phyloP scores from a whole-genome alignment of 2,113 vertebrate genomes.

The Ptyas mucosa region DNA sequence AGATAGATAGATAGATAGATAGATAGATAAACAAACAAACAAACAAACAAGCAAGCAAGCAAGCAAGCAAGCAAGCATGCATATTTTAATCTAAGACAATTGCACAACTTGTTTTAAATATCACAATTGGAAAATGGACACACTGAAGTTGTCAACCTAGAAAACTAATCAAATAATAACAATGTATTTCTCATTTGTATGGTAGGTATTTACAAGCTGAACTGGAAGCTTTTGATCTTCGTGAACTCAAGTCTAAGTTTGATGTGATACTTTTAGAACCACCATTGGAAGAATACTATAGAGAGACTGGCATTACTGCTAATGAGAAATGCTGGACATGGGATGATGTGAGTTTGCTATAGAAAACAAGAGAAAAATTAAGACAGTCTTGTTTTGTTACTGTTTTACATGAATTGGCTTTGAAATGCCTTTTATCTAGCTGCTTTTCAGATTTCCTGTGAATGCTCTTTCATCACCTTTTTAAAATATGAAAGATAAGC shows the following conservation, averaged over 20 bases:
- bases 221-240: conserved; percentile 88
- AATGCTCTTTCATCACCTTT: not conserved
- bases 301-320: conserved; percentile 94
- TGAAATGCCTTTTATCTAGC: not conserved
- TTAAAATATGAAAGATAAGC: not conserved
- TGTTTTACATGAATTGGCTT: not conserved
- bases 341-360: conserved; percentile 83
- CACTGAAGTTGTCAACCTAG: not conserved
- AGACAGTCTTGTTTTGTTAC: rapidly evolving
- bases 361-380: not conserved
- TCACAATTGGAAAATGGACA: not conserved
- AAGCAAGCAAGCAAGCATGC: too few species aligned
- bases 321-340: conserved; percentile 96
- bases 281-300: conserved; percentile 92
- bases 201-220: conserved; percentile 94
- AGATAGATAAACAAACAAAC: too few species aligned
- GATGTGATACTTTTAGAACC: conserved; percentile 97
- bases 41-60: too few species aligned
- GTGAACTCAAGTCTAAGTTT: conserved; percentile 91
- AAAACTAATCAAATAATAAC: not conserved
- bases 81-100: not conserved
- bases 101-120: not conserved
- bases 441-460: not conserved
- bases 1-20: too few species aligned
- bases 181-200: conserved; percentile 23